Evolutionary conservation across 2,113 vertebrate genomes (phyloP).

Genomic region (Podarcis cretensis): DNA sequence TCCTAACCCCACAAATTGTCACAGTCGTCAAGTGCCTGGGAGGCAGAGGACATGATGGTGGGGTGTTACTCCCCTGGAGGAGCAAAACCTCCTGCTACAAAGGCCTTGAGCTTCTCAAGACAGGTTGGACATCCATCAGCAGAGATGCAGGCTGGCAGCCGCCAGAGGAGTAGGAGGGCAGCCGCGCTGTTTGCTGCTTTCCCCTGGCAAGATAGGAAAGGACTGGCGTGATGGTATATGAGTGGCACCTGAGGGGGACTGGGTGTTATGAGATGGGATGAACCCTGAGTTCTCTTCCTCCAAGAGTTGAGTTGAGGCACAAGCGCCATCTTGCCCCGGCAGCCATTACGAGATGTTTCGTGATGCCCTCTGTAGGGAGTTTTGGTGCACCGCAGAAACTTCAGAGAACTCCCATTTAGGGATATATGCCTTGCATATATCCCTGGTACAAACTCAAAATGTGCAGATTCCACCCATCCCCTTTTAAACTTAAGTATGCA

Average conservation of each 20-base stretch:
- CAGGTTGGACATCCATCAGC: neutral
- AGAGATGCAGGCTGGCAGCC: neutral
- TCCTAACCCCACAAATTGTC: neutral
- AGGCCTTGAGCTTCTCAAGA: neutral
- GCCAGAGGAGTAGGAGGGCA: no score
- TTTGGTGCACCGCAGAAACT: neutral
- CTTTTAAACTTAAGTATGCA: neutral
- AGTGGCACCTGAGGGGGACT: neutral
- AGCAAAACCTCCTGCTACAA: neutral
- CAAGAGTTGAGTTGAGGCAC: neutral
- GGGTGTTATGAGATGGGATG: neutral
- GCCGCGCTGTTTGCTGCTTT: neutral
- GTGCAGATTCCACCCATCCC: neutral
- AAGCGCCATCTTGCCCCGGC: neutral
- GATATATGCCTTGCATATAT: neutral
- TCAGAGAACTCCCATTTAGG: neutral
- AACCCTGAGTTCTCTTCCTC: neutral
- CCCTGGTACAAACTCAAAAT: neutral
- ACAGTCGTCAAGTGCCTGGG: neutral
- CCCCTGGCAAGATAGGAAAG: neutral
- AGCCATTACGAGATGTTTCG: neutral
- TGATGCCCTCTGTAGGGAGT: neutral
- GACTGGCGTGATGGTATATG: neutral
- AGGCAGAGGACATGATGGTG: neutral
- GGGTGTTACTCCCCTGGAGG: neutral